Conservation (phyloP, 1,140 invertebrate genomes). For the Drosophila fuyamai region DNA sequence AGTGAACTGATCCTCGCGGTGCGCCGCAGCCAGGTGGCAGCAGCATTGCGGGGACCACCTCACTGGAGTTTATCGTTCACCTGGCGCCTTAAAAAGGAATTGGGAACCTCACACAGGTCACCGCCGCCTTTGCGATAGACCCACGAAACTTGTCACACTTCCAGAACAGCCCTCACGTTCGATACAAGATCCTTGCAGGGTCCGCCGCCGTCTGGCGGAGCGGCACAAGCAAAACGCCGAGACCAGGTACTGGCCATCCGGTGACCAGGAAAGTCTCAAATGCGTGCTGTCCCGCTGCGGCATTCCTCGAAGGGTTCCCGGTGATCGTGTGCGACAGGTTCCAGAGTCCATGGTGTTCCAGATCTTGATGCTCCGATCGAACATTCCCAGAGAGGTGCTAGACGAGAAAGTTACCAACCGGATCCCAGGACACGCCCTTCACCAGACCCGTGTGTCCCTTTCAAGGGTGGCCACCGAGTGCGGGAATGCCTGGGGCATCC, state of each 20-base stretch:
- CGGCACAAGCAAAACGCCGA: too few species aligned
- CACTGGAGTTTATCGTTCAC: constrained; percentile 38
- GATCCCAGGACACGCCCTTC: constrained; percentile 99
- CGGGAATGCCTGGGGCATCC: constrained; percentile 96
- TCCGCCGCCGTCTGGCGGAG: constrained; percentile 98
- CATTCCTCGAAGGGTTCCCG: constrained; percentile 97
- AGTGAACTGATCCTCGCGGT: constrained; percentile 95
- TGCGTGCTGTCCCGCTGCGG: constrained; percentile 97
- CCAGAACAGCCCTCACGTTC: constrained; percentile 97
- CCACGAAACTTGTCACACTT: constrained; percentile 96
- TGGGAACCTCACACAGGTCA: constrained; percentile 93
- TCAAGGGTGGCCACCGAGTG: constrained; percentile 90
- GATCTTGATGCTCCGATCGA: constrained; percentile 96
- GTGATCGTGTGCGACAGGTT: constrained; percentile 92
- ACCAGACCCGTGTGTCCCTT: constrained; percentile 97
- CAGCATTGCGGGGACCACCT: constrained; percentile 91
- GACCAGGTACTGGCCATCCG: constrained; percentile 98
- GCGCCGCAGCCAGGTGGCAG: constrained; percentile 96
- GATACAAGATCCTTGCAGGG: constrained; percentile 96
- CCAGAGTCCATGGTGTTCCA: constrained; percentile 99
- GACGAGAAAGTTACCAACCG: constrained; percentile 97
- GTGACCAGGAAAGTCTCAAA: constrained; percentile 97
- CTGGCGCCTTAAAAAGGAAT: constrained; percentile 63
- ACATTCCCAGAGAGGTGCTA: constrained; percentile 99
- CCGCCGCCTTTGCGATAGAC: constrained; percentile 98